Conservation (phyloP, 1,140 invertebrate species). For the Zaprionus capensis region DNA sequence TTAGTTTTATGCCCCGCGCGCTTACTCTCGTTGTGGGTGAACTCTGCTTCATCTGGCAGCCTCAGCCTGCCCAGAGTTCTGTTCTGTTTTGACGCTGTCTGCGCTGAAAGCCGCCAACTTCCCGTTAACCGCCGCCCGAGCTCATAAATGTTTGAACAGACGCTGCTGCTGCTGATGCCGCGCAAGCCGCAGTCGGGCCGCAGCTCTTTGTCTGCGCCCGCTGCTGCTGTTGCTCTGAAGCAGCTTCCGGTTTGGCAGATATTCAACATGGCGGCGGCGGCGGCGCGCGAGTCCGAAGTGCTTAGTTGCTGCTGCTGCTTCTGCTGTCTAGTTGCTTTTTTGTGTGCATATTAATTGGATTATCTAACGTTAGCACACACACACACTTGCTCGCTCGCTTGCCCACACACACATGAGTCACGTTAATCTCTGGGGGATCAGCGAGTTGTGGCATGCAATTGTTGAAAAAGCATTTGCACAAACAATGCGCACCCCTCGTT, state of each 20-base stretch:
- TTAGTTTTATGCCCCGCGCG: slow-evolving; percentile 52
- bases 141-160: slow-evolving; percentile 58
- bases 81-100: slow-evolving; percentile 1
- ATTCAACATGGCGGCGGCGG: slow-evolving; percentile 44
- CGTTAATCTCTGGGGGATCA: slow-evolving; percentile 74
- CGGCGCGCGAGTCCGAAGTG: not conserved
- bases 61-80: not conserved
- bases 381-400: not conserved
- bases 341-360: slow-evolving; percentile 81
- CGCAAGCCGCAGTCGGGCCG: slow-evolving; percentile 3
- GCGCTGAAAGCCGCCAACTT: slow-evolving; percentile 10
- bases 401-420: slow-evolving; percentile 50
- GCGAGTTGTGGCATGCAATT: slow-evolving; percentile 69
- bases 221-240: slow-evolving; percentile 12
- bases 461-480: slow-evolving; percentile 80
- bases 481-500: slow-evolving; percentile 44
- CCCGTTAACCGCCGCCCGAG: slow-evolving; percentile 3
- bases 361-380: slow-evolving; percentile 61
- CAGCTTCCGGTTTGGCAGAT: slow-evolving; percentile 41
- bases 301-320: slow-evolving; percentile 21
- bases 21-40: not conserved
- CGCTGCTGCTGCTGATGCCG: slow-evolving; percentile 17
- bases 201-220: slow-evolving; percentile 19
- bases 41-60: slow-evolving; percentile 17
- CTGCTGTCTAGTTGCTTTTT: slow-evolving; percentile 62